Conservation (phyloP, 2,113 vertebrate genomes). For the Shinisaurus crocodilurus region DNA sequence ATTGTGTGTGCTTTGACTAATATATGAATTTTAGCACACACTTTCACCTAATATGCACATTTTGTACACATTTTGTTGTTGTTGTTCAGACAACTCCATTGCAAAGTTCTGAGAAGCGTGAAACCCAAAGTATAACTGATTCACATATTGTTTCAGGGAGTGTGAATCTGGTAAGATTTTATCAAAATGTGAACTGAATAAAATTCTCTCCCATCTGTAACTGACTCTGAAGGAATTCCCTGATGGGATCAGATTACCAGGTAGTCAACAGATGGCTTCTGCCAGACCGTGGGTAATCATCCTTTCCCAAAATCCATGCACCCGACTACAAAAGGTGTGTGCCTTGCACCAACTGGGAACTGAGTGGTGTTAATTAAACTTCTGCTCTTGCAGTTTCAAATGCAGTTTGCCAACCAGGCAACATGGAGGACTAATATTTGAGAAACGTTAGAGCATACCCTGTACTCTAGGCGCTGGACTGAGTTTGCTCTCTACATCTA, state of each 20-base stretch:
- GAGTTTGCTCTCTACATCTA: too few species aligned
- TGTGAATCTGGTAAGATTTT: too few species aligned
- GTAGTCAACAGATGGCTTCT: constrained; percentile 32
- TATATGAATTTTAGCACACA: too few species aligned
- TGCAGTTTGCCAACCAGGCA: background rate
- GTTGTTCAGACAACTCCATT: too few species aligned
- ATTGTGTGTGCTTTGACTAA: too few species aligned
- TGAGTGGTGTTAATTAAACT: background rate
- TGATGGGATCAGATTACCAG: constrained; percentile 41
- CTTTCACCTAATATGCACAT: too few species aligned
- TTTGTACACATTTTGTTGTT: too few species aligned
- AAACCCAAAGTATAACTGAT: too few species aligned
- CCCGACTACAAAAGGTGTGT: background rate
- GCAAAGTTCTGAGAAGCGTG: too few species aligned
- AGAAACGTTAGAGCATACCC: background rate
- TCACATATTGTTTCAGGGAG: too few species aligned
- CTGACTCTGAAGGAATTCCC: background rate
- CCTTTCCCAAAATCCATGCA: constrained; percentile 24
- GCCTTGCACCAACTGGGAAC: background rate
- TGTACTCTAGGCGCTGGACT: background rate
- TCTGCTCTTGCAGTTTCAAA: background rate
- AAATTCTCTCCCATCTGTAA: too few species aligned
- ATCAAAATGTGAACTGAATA: too few species aligned
- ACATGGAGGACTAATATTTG: background rate
- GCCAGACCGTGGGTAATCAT: constrained; percentile 41